These are phyloP conservation scores for Mus musculus DNA, from an alignment of 2,113 vertebrate species.

Conservation along the genomic window GRCm39 chr4:131432501-131433000, in stretches of 20 bases:
- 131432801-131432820: neutral
- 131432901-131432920: neutral
- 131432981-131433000: neutral
- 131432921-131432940: neutral
- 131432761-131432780: neutral
- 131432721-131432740: too few relatives aligned
- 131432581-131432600: neutral
- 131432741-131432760: neutral
- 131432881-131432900: neutral
- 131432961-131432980: neutral
- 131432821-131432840: neutral
- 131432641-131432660: neutral
- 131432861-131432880: constrained; percentile 30
- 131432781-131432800: neutral
- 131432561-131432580: neutral
- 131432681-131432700: neutral
- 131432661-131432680: neutral
- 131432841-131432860: neutral
- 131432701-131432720: too few relatives aligned
- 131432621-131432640: neutral
- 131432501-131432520: constrained; percentile 8
- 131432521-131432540: neutral
- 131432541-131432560: neutral
- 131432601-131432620: neutral
- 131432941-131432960: neutral